These are phyloP conservation scores for Coptodon rendalli DNA, from an alignment of 2,113 vertebrate species.

Conservation along the genomic window DNA sequence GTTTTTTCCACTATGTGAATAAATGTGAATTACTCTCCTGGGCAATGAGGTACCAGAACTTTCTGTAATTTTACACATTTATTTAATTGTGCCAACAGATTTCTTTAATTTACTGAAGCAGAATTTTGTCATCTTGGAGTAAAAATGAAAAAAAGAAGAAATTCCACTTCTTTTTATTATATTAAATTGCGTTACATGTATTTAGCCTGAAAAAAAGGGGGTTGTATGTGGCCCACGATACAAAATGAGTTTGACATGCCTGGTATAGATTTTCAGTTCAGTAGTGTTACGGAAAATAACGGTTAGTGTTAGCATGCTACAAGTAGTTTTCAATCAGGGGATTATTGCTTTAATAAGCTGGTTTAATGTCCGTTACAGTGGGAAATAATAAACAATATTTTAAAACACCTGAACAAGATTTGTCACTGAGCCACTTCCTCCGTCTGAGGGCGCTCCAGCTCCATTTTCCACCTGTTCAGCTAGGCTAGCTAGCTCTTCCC, in stretches of 20 bases:
- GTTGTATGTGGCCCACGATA: not conserved
- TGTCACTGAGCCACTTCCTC: not conserved
- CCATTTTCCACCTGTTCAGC: not conserved
- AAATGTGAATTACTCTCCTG: not conserved
- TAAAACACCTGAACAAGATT: not conserved
- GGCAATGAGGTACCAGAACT: not conserved
- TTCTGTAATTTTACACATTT: not conserved
- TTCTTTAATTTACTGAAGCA: not conserved
- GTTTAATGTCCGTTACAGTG: not conserved
- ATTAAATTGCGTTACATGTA: not conserved
- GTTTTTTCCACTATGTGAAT: accelerated
- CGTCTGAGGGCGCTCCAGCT: constrained; percentile 46
- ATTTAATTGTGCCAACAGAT: not conserved
- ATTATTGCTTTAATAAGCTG: accelerated
- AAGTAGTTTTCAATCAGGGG: not conserved
- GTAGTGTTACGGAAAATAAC: not conserved
- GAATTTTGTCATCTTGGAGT: not conserved
- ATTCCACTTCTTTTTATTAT: accelerated
- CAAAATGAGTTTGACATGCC: not conserved
- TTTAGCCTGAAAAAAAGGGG: not conserved
- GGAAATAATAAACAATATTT: not conserved
- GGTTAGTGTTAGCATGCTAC: not conserved
- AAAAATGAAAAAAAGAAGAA: not conserved
- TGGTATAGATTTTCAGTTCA: not conserved
- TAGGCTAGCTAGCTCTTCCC: not conserved